Evolutionary conservation across 2,888 invertebrate species (phyloP).

Genomic region (Xylocampa areola): DNA sequence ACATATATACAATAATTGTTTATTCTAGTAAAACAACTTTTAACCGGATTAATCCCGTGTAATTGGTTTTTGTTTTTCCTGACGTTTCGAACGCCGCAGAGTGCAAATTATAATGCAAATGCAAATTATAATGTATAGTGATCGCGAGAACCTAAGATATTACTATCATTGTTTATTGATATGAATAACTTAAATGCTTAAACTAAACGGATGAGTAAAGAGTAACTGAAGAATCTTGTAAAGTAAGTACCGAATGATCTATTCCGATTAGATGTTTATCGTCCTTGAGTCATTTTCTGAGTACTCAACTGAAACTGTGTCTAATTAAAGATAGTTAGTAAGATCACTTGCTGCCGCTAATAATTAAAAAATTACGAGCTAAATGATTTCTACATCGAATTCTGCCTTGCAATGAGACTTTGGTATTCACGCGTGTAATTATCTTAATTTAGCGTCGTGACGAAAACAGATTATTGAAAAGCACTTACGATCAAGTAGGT

Average conservation of each 20-base stretch:
- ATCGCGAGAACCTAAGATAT: neutral
- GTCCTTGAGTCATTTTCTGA: constrained; percentile 40
- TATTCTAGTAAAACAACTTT: too few relatives aligned
- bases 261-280: constrained; percentile 28
- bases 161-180: too few relatives aligned
- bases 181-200: too few relatives aligned
- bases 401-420: constrained; percentile 17
- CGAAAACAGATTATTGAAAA: neutral
- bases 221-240: neutral
- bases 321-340: constrained; percentile 47
- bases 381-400: constrained; percentile 43
- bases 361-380: constrained; percentile 46
- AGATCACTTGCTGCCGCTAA: constrained; percentile 45
- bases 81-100: too few relatives aligned
- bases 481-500: constrained; percentile 2
- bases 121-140: neutral
- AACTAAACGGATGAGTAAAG: neutral
- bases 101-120: too few relatives aligned
- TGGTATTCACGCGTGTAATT: constrained; percentile 4
- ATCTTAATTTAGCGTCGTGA: constrained; percentile 2
- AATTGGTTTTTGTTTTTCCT: too few relatives aligned
- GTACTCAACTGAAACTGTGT: constrained; percentile 45
- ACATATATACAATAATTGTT: too few relatives aligned
- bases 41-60: too few relatives aligned
- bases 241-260: constrained; percentile 4